These are phyloP conservation scores for Liolophura sinensis DNA, from an alignment of 1,140 invertebrate genomes.

Conservation along the genomic window DNA sequence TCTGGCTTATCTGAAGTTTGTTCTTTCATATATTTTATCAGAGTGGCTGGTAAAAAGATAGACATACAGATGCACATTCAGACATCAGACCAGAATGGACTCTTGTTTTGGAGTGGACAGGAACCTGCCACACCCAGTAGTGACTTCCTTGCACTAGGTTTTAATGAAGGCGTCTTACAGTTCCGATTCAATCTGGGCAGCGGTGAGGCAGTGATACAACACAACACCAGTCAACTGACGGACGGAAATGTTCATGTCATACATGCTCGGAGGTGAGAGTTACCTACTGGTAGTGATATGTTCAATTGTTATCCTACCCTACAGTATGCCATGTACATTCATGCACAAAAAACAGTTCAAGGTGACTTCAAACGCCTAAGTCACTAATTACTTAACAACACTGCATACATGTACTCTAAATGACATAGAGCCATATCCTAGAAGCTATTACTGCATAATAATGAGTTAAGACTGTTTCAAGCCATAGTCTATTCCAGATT, in stretches of 20 bases:
- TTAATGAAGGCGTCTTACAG: slow-evolving; percentile 74
- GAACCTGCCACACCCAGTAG: slow-evolving; percentile 46
- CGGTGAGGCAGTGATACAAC: slow-evolving; percentile 73
- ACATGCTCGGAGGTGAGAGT: slow-evolving; percentile 77
- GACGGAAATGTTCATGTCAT: slow-evolving; percentile 92
- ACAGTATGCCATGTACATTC: too few species aligned
- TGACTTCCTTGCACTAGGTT: slow-evolving; percentile 82
- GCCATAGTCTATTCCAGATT: too few species aligned
- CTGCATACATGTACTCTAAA: too few species aligned
- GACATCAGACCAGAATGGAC: slow-evolving; percentile 69
- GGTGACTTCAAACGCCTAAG: too few species aligned
- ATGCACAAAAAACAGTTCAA: too few species aligned
- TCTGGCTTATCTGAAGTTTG: too few species aligned
- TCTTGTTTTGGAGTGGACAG: slow-evolving; percentile 89
- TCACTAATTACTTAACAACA: too few species aligned
- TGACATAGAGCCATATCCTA: too few species aligned
- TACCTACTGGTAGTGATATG: too few species aligned
- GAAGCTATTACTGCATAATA: too few species aligned
- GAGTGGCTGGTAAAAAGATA: slow-evolving; percentile 76
- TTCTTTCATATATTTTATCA: slow-evolving; percentile 59
- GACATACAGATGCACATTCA: slow-evolving; percentile 81
- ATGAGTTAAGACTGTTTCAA: too few species aligned
- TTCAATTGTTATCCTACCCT: too few species aligned
- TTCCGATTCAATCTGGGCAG: slow-evolving; percentile 71
- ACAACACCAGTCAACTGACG: slow-evolving; percentile 85